Evolutionary conservation across 1,140 invertebrate species (phyloP).

Genomic region (Mycetomoellerius zeteki): DNA sequence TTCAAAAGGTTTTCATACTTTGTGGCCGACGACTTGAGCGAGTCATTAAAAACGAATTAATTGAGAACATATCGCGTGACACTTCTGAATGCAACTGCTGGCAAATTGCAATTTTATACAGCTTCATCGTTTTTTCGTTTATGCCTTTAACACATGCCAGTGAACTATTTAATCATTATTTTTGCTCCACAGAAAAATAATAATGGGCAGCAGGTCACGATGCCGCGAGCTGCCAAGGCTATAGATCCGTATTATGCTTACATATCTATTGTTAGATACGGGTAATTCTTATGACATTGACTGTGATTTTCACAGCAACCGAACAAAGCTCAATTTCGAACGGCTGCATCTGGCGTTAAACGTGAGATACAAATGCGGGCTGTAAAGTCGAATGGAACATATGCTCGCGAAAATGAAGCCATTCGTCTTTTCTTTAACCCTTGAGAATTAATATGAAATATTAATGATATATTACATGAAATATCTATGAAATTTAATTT

Average conservation of each 20-base stretch:
- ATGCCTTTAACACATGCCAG: not conserved
- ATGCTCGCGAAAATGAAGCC: not conserved
- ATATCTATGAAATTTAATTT: not conserved
- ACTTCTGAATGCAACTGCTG: not conserved
- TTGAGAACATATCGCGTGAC: not conserved
- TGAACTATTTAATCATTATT: not conserved
- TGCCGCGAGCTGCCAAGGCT: no score
- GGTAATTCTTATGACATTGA: conserved; percentile 8
- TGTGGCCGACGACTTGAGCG: not conserved
- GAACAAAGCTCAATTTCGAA: not conserved
- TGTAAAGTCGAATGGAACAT: not conserved
- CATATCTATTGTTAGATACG: not conserved
- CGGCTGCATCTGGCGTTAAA: not conserved
- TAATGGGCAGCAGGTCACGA: not conserved
- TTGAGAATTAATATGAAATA: not conserved
- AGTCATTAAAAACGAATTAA: conserved; percentile 17
- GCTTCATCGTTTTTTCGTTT: not conserved
- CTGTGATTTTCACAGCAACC: not conserved
- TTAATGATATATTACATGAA: not conserved
- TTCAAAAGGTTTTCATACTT: not conserved
- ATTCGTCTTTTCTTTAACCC: not conserved
- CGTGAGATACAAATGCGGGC: not conserved
- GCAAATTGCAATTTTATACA: conserved; percentile 26
- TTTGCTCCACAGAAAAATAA: conserved; percentile 1
- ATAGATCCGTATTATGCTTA: not conserved